These are phyloP conservation scores for Parasteatoda tepidariorum DNA, from an alignment of 1,140 invertebrate genomes.

Conservation along the genomic window DNA sequence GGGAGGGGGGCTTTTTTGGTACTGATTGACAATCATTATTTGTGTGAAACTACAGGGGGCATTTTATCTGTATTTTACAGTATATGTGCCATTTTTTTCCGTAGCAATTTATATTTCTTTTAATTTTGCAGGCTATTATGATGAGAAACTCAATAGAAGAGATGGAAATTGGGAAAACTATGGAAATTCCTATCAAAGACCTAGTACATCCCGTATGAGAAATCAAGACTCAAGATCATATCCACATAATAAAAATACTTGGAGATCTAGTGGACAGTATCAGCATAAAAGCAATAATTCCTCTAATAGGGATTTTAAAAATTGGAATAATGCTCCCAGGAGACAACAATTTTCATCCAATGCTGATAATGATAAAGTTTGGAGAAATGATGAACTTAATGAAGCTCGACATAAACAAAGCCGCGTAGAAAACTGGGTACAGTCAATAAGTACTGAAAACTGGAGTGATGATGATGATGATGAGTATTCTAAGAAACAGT, in stretches of 20 bases:
- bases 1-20: too few relatives aligned
- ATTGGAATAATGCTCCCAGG: neutral
- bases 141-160: too few relatives aligned
- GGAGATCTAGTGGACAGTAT: neutral
- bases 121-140: too few relatives aligned
- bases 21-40: too few relatives aligned
- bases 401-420: constrained; percentile 14
- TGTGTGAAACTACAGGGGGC: too few relatives aligned
- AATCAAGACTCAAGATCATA: neutral
- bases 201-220: neutral
- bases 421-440: constrained; percentile 22
- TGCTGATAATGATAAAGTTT: neutral
- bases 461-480: neutral
- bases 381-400: neutral
- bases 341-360: neutral
- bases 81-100: too few relatives aligned
- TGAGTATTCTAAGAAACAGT: too few relatives aligned
- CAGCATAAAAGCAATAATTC: neutral
- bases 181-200: too few relatives aligned
- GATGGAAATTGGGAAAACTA: too few relatives aligned
- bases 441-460: neutral
- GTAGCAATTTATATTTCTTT: too few relatives aligned
- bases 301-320: neutral
- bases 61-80: too few relatives aligned
- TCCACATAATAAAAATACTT: neutral